A percentile compares a stretch with the other conserved stretches of the same genome.
These are phyloP conservation scores for Cromileptes altivelis DNA, from an alignment of 2,113 vertebrate species.

Conservation along the genomic window DNA sequence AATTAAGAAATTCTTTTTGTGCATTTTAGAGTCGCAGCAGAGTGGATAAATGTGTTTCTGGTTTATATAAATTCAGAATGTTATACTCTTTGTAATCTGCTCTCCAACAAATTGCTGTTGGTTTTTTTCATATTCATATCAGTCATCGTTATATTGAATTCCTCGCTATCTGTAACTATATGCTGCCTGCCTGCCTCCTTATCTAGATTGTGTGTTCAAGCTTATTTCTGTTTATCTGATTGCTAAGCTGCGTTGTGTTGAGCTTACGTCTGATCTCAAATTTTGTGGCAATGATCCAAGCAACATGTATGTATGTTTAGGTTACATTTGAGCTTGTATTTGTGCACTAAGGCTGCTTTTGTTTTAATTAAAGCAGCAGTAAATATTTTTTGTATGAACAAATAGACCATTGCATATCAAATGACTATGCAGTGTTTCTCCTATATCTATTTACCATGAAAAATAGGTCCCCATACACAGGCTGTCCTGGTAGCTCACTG, in stretches of 20 bases:
- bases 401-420: not conserved
- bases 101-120: not conserved
- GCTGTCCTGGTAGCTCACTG: too few species aligned
- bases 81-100: constrained; percentile 2
- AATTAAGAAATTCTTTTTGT: constrained; percentile 45
- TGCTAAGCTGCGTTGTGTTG: not conserved
- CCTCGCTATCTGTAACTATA: not conserved
- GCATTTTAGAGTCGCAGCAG: not conserved
- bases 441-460: too few species aligned
- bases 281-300: not conserved
- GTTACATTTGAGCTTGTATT: not conserved
- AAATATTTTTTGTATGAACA: not conserved
- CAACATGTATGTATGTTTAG: not conserved
- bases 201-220: constrained; percentile 24
- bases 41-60: constrained; percentile 4
- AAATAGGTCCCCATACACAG: too few species aligned
- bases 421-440: not conserved
- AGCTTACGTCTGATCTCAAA: not conserved
- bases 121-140: not conserved
- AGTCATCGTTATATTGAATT: not conserved
- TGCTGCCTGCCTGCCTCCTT: not conserved
- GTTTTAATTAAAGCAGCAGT: not conserved
- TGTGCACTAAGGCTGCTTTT: not conserved
- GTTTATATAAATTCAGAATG: not conserved
- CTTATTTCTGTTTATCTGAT: constrained; percentile 28